A percentile compares a stretch with the other conserved stretches of the same genome.
These are phyloP conservation scores for Dioctria rufipes DNA, from an alignment of 2,888 invertebrate species.

Conservation along the genomic window DNA sequence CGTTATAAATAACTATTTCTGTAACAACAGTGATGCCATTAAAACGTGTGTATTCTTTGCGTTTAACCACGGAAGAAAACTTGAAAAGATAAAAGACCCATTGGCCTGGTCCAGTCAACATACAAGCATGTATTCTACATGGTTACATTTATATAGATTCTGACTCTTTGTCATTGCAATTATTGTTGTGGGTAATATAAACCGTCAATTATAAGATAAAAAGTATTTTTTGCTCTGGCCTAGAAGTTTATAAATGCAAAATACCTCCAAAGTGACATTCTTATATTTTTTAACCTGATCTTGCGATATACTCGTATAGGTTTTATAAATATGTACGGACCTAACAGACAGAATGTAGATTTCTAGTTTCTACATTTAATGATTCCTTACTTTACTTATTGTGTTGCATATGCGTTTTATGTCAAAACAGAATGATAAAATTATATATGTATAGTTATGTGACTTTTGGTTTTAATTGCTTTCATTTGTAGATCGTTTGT, in stretches of 20 bases:
- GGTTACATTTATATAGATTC: neutral
- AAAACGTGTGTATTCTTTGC: slow-evolving; percentile 37
- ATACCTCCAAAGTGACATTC: slow-evolving; percentile 18
- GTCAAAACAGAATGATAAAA: neutral
- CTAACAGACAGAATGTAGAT: neutral
- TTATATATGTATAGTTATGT: too few relatives aligned
- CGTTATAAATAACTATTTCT: slow-evolving; percentile 31
- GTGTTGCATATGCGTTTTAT: neutral
- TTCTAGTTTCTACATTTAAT: too few relatives aligned
- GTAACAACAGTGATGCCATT: slow-evolving; percentile 7
- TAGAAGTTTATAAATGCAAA: slow-evolving; percentile 32
- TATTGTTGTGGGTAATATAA: slow-evolving; percentile 51
- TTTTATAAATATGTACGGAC: neutral
- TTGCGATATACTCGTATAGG: neutral
- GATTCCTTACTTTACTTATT: neutral
- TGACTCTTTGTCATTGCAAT: slow-evolving; percentile 24
- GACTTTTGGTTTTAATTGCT: too few relatives aligned
- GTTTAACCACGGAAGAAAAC: slow-evolving; percentile 32
- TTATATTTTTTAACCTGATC: slow-evolving; percentile 29
- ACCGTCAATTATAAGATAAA: slow-evolving; percentile 45
- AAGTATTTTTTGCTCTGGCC: slow-evolving; percentile 21
- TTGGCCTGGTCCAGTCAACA: slow-evolving; percentile 13
- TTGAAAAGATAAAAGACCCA: slow-evolving; percentile 15
- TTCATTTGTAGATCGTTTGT: too few relatives aligned
- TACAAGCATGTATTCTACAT: neutral